Base-by-base conservation (phyloP, 2,888 invertebrate species). In the Apodemia hepburni region DNA sequence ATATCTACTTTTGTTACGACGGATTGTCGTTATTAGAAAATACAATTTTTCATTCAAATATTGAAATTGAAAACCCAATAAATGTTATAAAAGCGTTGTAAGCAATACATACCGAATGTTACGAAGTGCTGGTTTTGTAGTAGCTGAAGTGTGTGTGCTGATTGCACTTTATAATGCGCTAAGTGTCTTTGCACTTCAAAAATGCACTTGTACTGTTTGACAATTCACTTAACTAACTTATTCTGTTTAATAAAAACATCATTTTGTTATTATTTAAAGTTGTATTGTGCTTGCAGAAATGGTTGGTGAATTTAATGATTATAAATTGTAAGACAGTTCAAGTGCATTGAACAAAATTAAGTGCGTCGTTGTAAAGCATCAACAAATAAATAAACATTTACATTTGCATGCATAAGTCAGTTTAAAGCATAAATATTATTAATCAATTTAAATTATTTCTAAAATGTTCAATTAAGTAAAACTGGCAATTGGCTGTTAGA, bases 31-130 rank as follows among this genome's bases (percentile, higher is more conserved):
- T 38, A 38, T 38, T 38, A 0, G 12, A 38, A 38, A 3, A 38
- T 38, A 38, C 12, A 38, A 33, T 9, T 33, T 33, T 33, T 33
- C 2, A 33, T 33, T 33, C 33, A 60, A 3, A 15, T 35, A 47
- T 47, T n/a, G 33, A 61, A 63, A 65, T 66, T 68, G 71, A 70
- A 70, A 69, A 68, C 61, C 64, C 27, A 65, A 65, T 65, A 66
- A 61, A 42, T 66, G 64, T 68, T 54, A 22, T 54, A 68, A 58
- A 66, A 67, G 68, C 64, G 65, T 65, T 49, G 67, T 68, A 68
- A 74, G 70, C 69, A 62, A 71, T 73, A 73, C 74, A 65, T 74
- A 74, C 74, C 74, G 42, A 65, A 65, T 61, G 64, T 64, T 60
- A 66, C 61, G 69, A 42, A 57, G 64, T 64, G 68, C 65, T 58